Conservation (phyloP, 2,113 vertebrate species). For the Gnathonemus longibarbis region DNA sequence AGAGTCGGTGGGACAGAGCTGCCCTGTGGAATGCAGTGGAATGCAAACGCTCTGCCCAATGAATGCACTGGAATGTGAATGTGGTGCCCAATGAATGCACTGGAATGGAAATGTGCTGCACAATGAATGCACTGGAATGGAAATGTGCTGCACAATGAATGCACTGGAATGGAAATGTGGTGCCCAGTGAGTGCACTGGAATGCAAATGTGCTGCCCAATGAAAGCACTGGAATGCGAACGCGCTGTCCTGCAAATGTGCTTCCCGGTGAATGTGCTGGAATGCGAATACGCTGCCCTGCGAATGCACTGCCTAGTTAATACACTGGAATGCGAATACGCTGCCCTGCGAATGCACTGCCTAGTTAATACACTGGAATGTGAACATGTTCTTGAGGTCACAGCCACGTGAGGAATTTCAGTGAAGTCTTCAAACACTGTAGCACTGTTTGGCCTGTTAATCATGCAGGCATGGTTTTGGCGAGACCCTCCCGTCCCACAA, state of each 20-base stretch:
- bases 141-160: neutral
- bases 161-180: neutral
- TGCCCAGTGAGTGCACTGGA: neutral
- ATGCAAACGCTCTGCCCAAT: no score
- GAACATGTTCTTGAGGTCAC: conserved; percentile 45
- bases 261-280: neutral
- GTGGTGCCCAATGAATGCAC: no score
- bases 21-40: neutral
- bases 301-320: neutral
- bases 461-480: neutral
- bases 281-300: neutral
- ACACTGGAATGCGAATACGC: conserved; percentile 48
- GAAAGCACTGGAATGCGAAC: neutral
- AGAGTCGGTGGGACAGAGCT: neutral
- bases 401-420: conserved; percentile 34
- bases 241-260: neutral
- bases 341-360: neutral
- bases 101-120: neutral
- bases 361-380: conserved; percentile 48
- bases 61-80: neutral
- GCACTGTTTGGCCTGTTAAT: conserved; percentile 25
- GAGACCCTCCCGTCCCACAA: neutral
- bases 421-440: conserved; percentile 32
- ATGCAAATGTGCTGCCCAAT: neutral
- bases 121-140: neutral